phyloP scores from a whole-genome alignment of 2,797 vertebrate species.

The Coreius guichenoti region DNA sequence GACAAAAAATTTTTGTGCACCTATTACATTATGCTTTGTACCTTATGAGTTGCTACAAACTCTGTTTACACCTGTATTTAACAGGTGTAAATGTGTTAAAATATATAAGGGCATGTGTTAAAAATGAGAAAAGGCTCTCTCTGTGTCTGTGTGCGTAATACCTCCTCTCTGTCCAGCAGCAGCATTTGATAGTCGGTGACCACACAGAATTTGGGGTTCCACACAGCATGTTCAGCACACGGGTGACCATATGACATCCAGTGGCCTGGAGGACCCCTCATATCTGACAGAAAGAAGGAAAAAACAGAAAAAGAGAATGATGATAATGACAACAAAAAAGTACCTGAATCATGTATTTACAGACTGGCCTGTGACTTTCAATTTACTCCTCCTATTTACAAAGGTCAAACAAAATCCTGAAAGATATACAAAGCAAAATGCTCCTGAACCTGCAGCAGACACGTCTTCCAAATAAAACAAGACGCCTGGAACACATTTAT shows the following conservation, averaged over 20 bases:
- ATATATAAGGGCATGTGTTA: neutral
- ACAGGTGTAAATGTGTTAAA: neutral
- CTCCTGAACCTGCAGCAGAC: conserved; percentile 43
- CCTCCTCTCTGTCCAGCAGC: conserved; percentile 79
- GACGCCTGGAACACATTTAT: conserved; percentile 57
- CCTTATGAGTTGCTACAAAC: neutral
- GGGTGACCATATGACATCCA: conserved; percentile 75
- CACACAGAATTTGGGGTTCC: conserved; percentile 78
- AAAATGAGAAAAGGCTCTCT: neutral
- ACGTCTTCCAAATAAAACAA: conserved; percentile 44
- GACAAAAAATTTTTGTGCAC: neutral
- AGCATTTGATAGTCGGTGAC: conserved; percentile 78
- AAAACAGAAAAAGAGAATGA: conserved; percentile 12
- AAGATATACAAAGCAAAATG: conserved; percentile 53
- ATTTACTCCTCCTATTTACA: conserved; percentile 38
- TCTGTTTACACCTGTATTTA: neutral
- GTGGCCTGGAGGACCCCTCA: conserved; percentile 64
- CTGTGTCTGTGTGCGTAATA: conserved; percentile 52
- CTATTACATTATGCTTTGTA: no score
- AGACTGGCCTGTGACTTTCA: conserved; percentile 27
- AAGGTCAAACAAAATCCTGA: conserved; percentile 39
- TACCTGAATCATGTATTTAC: conserved; percentile 7
- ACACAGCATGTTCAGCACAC: conserved; percentile 71
- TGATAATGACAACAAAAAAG: neutral
- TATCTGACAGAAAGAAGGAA: conserved; percentile 66